Conservation (phyloP, 2,888 invertebrate genomes). For the Fragum fragum region DNA sequence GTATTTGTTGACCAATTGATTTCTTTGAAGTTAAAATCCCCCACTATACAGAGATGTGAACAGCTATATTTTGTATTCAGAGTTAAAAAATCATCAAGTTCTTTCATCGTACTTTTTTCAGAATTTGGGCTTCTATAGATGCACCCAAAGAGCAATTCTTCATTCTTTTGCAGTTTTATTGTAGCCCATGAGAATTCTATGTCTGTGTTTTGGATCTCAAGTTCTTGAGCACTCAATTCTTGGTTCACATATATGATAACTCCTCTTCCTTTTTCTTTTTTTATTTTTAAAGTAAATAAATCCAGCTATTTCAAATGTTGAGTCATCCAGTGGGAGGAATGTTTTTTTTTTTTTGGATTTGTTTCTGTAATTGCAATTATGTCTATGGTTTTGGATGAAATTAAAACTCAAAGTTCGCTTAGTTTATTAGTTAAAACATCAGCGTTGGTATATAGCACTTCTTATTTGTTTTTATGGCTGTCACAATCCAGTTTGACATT, state of each 20-base stretch:
- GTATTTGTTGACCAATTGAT: too few species aligned
- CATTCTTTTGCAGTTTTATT: not conserved
- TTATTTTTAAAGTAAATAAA: too few species aligned
- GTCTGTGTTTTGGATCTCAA: not conserved
- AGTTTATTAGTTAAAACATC: constrained; percentile 5
- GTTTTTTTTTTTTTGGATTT: too few species aligned
- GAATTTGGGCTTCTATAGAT: constrained; percentile 9
- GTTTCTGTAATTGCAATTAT: too few species aligned
- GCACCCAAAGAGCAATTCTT: not conserved
- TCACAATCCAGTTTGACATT: too few species aligned
- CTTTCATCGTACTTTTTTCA: not conserved
- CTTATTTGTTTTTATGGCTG: too few species aligned
- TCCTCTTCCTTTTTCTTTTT: too few species aligned
- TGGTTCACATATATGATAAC: too few species aligned
- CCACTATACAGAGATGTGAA: too few species aligned
- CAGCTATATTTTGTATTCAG: not conserved
- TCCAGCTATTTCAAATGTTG: too few species aligned
- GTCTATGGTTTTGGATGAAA: not conserved
- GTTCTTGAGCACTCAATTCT: not conserved
- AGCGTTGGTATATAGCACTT: constrained; percentile 1
- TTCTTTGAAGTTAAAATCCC: too few species aligned
- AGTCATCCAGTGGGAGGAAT: too few species aligned
- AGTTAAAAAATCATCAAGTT: not conserved
- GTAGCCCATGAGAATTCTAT: not conserved
- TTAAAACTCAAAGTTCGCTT: not conserved